phyloP scores from a whole-genome alignment of 2,888 invertebrate species.

The Synanthedon myopaeformis region DNA sequence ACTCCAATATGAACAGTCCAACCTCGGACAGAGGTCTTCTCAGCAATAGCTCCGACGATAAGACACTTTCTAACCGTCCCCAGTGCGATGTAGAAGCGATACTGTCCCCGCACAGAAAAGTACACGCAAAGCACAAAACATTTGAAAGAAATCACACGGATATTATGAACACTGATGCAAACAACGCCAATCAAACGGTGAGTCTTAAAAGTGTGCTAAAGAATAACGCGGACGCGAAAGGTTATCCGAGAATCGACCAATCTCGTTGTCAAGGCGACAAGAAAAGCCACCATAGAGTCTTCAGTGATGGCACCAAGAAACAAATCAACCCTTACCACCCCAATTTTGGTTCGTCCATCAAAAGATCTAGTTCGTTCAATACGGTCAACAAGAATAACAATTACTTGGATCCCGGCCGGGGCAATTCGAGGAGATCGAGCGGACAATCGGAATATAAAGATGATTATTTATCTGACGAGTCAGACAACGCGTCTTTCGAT shows the following conservation, averaged over 20 bases:
- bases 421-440: conserved; percentile 37
- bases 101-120: conserved; percentile 56
- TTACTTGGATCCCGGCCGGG: conserved; percentile 33
- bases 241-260: conserved; percentile 51
- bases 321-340: conserved; percentile 13
- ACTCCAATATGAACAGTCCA: conserved; percentile 60
- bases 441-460: conserved; percentile 48
- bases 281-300: conserved; percentile 33
- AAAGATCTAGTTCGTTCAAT: conserved; percentile 76
- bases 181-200: conserved; percentile 42
- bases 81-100: conserved; percentile 46
- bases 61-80: conserved; percentile 52
- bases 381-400: conserved; percentile 63
- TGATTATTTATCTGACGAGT: conserved; percentile 49
- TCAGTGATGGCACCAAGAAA: conserved; percentile 37
- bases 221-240: conserved; percentile 50
- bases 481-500: conserved; percentile 48
- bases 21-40: conserved; percentile 39
- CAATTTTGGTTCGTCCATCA: conserved; percentile 60
- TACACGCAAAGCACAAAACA: conserved; percentile 67
- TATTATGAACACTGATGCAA: conserved; percentile 45
- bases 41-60: conserved; percentile 61
- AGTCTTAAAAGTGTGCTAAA: conserved; percentile 54
- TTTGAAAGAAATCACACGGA: conserved; percentile 56
- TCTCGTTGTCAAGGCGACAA: conserved; percentile 52